phyloP scores from a whole-genome alignment of 2,113 vertebrate species.

The Elanoides forficatus region DNA sequence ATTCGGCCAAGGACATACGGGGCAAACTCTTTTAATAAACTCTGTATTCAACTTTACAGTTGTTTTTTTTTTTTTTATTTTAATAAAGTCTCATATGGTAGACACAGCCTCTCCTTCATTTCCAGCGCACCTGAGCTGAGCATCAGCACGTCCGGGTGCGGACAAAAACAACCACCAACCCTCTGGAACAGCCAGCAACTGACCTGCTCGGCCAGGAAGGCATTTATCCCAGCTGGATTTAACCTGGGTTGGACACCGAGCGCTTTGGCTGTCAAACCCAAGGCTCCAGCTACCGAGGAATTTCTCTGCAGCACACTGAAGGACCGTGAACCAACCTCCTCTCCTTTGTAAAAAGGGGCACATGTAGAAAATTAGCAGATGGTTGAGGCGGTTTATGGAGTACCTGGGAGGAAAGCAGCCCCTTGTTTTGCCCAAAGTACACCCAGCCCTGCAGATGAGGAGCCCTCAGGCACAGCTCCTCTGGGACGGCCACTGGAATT shows the following conservation, averaged over 20 bases:
- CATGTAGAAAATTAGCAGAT: background rate
- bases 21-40: background rate
- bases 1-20: background rate
- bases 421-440: background rate
- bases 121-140: accelerated
- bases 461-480: background rate
- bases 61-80: background rate
- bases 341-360: no score
- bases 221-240: background rate
- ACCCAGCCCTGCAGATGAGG: accelerated
- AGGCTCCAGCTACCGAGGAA: background rate
- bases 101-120: background rate
- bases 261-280: accelerated
- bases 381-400: background rate
- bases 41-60: background rate
- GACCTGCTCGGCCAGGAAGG: background rate
- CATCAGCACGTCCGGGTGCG: no score
- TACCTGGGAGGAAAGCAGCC: background rate
- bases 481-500: accelerated
- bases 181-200: background rate
- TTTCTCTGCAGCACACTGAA: background rate
- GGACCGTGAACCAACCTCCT: background rate
- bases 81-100: background rate
- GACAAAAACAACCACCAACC: background rate
- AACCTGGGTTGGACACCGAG: accelerated